phyloP scores from a whole-genome alignment of 2,113 vertebrate genomes.

The Rostratula benghalensis region DNA sequence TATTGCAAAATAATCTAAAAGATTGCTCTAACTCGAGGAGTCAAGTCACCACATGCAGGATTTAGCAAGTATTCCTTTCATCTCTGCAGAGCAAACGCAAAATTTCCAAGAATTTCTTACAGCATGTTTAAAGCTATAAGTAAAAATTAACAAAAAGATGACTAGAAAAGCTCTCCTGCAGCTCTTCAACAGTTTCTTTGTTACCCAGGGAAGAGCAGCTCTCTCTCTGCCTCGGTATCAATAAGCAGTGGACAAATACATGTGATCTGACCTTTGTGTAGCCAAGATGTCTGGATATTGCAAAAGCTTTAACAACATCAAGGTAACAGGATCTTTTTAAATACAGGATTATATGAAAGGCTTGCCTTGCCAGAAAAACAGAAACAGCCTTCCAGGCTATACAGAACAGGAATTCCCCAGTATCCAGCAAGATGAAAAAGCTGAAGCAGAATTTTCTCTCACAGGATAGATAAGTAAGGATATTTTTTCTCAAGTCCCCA shows the following conservation, averaged over 20 bases:
- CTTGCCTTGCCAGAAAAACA: background rate
- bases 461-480: background rate
- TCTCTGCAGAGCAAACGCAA: background rate
- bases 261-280: background rate
- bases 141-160: background rate
- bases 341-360: background rate
- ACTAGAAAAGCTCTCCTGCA: background rate
- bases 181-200: background rate
- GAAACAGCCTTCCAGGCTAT: background rate
- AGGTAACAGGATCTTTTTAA: background rate
- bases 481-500: background rate
- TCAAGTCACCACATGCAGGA: background rate
- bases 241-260: background rate
- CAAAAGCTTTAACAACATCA: background rate
- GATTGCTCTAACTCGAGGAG: background rate
- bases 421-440: background rate
- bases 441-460: background rate
- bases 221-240: background rate
- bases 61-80: background rate
- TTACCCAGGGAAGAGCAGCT: background rate
- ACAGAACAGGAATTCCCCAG: background rate
- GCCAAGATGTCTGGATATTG: background rate
- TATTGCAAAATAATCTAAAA: conserved; percentile 21
- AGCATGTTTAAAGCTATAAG: background rate
- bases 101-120: background rate